These are phyloP conservation scores for Ceratina australensis DNA, from an alignment of 1,140 invertebrate species.

Conservation along the genomic window DNA sequence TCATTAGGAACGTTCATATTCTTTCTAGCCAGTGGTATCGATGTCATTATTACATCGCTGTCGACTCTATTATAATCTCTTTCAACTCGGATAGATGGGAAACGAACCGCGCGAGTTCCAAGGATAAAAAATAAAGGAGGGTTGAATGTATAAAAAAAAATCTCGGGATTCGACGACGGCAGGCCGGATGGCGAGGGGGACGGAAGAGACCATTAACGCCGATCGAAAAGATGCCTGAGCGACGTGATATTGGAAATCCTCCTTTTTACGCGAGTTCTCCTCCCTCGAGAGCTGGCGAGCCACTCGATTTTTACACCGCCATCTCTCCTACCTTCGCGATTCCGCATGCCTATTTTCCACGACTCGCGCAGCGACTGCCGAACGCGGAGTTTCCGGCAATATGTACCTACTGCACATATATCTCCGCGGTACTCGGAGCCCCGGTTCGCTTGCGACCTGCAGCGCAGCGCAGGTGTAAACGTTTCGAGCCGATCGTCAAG, in stretches of 20 bases:
- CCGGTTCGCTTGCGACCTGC: background rate
- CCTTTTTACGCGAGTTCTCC: constrained; percentile 32
- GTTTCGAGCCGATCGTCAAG: background rate
- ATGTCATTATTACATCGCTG: constrained; percentile 42
- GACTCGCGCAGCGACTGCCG: constrained; percentile 21
- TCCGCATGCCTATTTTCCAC: constrained; percentile 16
- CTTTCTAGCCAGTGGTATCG: constrained; percentile 25
- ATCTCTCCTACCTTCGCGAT: background rate
- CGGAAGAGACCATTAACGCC: constrained; percentile 47
- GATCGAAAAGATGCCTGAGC: constrained; percentile 49
- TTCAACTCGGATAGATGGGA: constrained; percentile 20
- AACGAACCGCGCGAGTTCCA: constrained; percentile 5
- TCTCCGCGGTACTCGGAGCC: constrained; percentile 5
- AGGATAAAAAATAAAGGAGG: constrained; percentile 18
- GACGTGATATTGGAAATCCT: constrained; percentile 40
- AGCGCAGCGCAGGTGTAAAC: background rate
- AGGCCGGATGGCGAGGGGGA: constrained; percentile 17
- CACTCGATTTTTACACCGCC: constrained; percentile 44
- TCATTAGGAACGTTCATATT: constrained; percentile 34
- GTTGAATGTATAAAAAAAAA: constrained; percentile 26
- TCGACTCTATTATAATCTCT: constrained; percentile 47
- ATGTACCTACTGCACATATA: background rate
- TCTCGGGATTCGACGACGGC: constrained; percentile 2
- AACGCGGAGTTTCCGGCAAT: constrained; percentile 12
- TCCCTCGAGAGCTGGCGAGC: constrained; percentile 17